Evolutionary conservation across 2,888 invertebrate genomes (phyloP).

Genomic region (Caenorhabditis sulstoni): DNA sequence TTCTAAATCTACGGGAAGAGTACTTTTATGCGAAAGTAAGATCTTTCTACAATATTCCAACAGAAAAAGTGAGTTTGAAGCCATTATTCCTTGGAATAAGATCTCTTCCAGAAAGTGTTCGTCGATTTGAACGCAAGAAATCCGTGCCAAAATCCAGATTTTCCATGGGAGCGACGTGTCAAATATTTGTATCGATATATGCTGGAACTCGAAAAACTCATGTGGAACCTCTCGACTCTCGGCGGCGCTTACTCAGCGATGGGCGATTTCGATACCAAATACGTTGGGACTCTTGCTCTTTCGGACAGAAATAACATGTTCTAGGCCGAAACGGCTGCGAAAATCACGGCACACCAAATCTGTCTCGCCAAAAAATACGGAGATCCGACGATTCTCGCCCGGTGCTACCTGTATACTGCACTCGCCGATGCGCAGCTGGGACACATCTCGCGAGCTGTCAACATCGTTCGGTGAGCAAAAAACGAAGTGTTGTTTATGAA

Average conservation of each 20-base stretch:
- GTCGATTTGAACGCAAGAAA: slow-evolving; percentile 18
- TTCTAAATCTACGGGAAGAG: slow-evolving; percentile 13
- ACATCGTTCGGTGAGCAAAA: slow-evolving; percentile 58
- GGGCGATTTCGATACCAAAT: slow-evolving; percentile 86
- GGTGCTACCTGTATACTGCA: slow-evolving; percentile 91
- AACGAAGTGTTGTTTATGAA: background rate
- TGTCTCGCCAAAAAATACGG: slow-evolving; percentile 88
- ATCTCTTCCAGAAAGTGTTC: slow-evolving; percentile 25
- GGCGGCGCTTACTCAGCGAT: slow-evolving; percentile 96
- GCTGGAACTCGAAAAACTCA: slow-evolving; percentile 87
- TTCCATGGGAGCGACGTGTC: slow-evolving; percentile 60
- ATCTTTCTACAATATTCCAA: slow-evolving; percentile 21
- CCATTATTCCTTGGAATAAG: background rate
- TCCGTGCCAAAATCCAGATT: slow-evolving; percentile 36
- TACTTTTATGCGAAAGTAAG: slow-evolving; percentile 27
- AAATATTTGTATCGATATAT: slow-evolving; percentile 49
- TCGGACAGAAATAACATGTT: slow-evolving; percentile 9
- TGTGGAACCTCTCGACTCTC: slow-evolving; percentile 95
- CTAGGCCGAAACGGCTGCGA: slow-evolving; percentile 90
- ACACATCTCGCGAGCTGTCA: slow-evolving; percentile 81
- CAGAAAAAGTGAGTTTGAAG: background rate
- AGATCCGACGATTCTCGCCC: slow-evolving; percentile 88
- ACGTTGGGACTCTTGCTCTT: too few relatives aligned
- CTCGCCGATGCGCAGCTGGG: slow-evolving; percentile 91
- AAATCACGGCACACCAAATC: slow-evolving; percentile 85